Base-by-base conservation (phyloP, 2,888 invertebrate species). In the Abscondita cerata region DNA sequence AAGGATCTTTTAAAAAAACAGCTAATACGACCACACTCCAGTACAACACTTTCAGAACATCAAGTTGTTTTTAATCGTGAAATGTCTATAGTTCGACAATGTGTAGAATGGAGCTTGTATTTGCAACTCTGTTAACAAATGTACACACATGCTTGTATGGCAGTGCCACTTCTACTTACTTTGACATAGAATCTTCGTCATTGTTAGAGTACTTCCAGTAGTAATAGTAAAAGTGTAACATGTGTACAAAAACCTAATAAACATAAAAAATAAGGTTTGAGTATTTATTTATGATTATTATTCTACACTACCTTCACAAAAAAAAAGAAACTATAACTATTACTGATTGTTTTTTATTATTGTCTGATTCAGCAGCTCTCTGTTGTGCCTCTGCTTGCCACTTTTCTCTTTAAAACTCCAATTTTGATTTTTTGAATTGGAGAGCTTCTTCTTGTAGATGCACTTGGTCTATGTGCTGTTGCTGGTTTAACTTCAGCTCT, bases 131-230 rank as follows among this genome's bases (percentile, higher is more conserved):
- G 11, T 25, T 57, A 48, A 50, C 57, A 20, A 48, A 50, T 20
- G 47, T 47, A 11, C 55, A 55, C 47, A 31, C 55, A 25, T 50
- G 57, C 51, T 57, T 50, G 31, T 57, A 57, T 51, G 51, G 50
- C 19, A 57, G 57, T 25, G 50, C 36, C 25, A 57, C 50, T 20
- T 36, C 50, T 6, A 48, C 47, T n/a, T 57, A 57, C 40, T 57
- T 50, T 51, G 38, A 50, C 33, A 38, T 57, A 38, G 57, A 40
- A 57, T 51, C 57, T 57, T 41, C 34, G 13, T 40, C 48, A 12
- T 57, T 48, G 36, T 19, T 33, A 55, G 38, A 47, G 47, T 19
- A 55, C 34, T 47, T 55, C 33, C 47, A 55, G 34, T 44, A 44
- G 5, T 46, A 55, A 16, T 33, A 15, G 31, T 31, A 25, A 36